phyloP scores from a whole-genome alignment of 2,888 invertebrate genomes.

The Oegoconia quadripuncta region DNA sequence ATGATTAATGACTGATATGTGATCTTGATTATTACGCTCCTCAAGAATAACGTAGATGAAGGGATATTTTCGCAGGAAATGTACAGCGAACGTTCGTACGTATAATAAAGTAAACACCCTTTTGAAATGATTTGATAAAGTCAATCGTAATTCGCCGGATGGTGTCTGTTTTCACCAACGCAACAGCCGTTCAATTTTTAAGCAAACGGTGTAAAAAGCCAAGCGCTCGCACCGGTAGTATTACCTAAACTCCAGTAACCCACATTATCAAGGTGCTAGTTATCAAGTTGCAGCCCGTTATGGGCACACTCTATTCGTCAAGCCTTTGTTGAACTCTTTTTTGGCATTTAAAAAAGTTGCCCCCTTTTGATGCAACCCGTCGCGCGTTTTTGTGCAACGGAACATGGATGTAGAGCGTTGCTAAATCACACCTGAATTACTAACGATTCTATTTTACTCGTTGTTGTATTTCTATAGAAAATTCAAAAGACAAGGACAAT shows the following conservation, averaged over 20 bases:
- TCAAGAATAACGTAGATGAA: too few relatives aligned
- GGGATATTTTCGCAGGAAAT: too few relatives aligned
- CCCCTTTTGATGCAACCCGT: slow-evolving; percentile 40
- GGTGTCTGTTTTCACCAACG: slow-evolving; percentile 55
- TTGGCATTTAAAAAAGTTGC: slow-evolving; percentile 41
- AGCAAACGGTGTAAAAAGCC: slow-evolving; percentile 54
- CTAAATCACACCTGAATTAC: slow-evolving; percentile 10
- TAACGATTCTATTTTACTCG: too few relatives aligned
- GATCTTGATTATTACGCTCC: too few relatives aligned
- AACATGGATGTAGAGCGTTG: slow-evolving; percentile 4
- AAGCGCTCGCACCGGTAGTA: slow-evolving; percentile 44
- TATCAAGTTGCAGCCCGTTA: slow-evolving; percentile 75
- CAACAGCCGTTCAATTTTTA: slow-evolving; percentile 63
- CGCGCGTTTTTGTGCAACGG: slow-evolving; percentile 15
- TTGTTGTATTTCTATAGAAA: too few relatives aligned
- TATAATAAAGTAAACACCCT: too few relatives aligned
- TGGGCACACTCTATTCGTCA: slow-evolving; percentile 45
- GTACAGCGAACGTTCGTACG: too few relatives aligned
- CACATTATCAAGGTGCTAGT: slow-evolving; percentile 76
- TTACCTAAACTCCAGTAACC: slow-evolving; percentile 64
- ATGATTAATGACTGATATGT: too few relatives aligned
- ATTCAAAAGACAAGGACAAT: too few relatives aligned
- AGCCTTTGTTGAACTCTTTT: slow-evolving; percentile 59
- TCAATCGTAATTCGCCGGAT: slow-evolving; percentile 45
- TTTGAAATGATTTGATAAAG: too few relatives aligned